Percentiles rank a stretch among this genome's conserved stretches.
These are phyloP conservation scores for Platichthys flesus DNA, from an alignment of 2,113 vertebrate species.

Conservation along the genomic window DNA sequence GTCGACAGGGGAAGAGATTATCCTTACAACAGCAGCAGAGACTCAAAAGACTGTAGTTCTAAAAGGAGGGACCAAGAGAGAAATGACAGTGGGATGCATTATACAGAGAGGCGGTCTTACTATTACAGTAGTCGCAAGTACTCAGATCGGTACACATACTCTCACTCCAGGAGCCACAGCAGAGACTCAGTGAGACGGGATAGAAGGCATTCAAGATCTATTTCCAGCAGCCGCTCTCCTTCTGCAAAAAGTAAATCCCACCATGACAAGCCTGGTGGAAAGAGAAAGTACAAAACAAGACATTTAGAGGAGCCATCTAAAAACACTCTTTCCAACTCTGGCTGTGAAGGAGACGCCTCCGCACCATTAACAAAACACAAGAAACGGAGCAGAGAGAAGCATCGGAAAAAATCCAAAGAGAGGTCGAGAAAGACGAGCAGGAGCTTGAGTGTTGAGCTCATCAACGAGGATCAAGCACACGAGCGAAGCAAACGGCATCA, in stretches of 20 bases:
- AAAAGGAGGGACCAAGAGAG: conserved; percentile 80
- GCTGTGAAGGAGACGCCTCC: conserved; percentile 28
- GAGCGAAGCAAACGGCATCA: conserved; percentile 83
- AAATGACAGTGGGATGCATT: conserved; percentile 77
- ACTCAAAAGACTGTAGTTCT: conserved; percentile 77
- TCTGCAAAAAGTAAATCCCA: conserved; percentile 72
- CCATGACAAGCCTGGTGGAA: conserved; percentile 88
- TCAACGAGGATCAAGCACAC: conserved; percentile 82
- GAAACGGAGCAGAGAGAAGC: conserved; percentile 77
- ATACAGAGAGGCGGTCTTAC: conserved; percentile 75
- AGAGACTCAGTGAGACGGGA: conserved; percentile 80
- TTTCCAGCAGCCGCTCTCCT: conserved; percentile 85
- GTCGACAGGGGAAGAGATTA: conserved; percentile 79
- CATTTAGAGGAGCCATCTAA: conserved; percentile 84
- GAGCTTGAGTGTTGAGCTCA: conserved; percentile 88
- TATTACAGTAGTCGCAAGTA: conserved; percentile 81
- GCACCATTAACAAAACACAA: conserved; percentile 69
- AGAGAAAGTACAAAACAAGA: conserved; percentile 92
- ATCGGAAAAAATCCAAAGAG: conserved; percentile 81
- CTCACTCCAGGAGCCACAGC: conserved; percentile 79
- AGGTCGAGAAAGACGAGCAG: conserved; percentile 80
- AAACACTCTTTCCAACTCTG: conserved; percentile 25
- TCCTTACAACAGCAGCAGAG: conserved; percentile 82
- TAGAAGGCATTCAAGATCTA: conserved; percentile 82
- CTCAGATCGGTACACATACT: conserved; percentile 77